Conservation (phyloP, 2,888 invertebrate species). For the Platycheirus albimanus region DNA sequence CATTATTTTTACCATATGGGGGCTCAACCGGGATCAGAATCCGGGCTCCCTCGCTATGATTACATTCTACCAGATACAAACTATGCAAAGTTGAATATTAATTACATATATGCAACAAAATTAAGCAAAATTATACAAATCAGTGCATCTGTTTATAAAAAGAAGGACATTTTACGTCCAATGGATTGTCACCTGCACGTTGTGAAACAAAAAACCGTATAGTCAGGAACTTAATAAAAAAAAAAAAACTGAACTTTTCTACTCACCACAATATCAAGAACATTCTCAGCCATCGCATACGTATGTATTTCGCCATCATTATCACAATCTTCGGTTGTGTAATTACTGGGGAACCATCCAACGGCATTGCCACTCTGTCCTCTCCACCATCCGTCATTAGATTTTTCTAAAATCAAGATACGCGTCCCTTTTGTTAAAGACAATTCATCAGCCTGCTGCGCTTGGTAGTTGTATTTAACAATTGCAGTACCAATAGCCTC, state of each 20-base stretch:
- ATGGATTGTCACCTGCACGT: too few relatives aligned
- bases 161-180: too few relatives aligned
- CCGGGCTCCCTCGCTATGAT: too few relatives aligned
- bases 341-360: conserved; percentile 98
- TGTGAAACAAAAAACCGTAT: not conserved
- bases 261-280: conserved; percentile 94
- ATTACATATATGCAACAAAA: too few relatives aligned
- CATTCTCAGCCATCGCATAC: conserved; percentile 96
- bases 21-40: too few relatives aligned
- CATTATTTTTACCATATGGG: too few relatives aligned
- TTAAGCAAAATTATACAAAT: too few relatives aligned
- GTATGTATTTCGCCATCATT: conserved; percentile 94
- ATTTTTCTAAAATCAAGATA: conserved; percentile 98
- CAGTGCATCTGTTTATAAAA: too few relatives aligned
- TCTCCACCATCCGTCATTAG: conserved; percentile 99
- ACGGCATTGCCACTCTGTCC: conserved; percentile 88
- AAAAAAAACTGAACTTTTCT: too few relatives aligned
- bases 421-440: conserved; percentile 96
- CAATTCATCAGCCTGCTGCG: conserved; percentile 97
- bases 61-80: too few relatives aligned
- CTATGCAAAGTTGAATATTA: too few relatives aligned
- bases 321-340: conserved; percentile 96
- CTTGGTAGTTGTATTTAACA: conserved; percentile 97
- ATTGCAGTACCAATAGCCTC: conserved; percentile 94
- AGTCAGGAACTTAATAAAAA: too few relatives aligned